Evolutionary conservation across 1,140 invertebrate species (phyloP).

Genomic region (Drosophila mauritiana): DNA sequence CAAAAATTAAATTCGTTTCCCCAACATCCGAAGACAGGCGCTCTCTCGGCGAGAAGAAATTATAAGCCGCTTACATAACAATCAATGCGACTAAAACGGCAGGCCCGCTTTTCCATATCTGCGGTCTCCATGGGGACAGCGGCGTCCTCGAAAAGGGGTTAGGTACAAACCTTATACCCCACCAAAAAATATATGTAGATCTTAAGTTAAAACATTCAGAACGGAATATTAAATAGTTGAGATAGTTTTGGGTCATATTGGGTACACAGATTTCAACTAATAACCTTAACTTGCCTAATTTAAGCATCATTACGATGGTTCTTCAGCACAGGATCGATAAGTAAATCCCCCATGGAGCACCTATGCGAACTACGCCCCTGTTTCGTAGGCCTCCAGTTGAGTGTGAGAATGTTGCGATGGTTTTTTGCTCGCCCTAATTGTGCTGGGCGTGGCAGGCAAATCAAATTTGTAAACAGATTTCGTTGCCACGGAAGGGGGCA

Average conservation of each 20-base stretch:
- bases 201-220: too few species aligned
- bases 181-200: neutral
- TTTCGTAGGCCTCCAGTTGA: constrained; percentile 14
- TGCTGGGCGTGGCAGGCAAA: constrained; percentile 58
- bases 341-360: neutral
- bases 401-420: constrained; percentile 37
- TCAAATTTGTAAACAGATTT: constrained; percentile 59
- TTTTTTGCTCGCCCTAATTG: constrained; percentile 49
- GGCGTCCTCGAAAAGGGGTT: constrained; percentile 7
- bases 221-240: too few species aligned
- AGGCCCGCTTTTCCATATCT: constrained; percentile 33
- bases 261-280: too few species aligned
- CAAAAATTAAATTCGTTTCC: constrained; percentile 41
- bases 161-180: fast-evolving
- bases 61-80: constrained; percentile 67
- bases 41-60: constrained; percentile 47
- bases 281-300: too few species aligned
- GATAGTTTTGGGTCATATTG: too few species aligned
- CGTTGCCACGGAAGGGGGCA: constrained; percentile 20
- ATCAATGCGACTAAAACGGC: constrained; percentile 45
- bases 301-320: too few species aligned
- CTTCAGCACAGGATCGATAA: too few species aligned
- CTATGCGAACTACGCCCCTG: constrained; percentile 5
- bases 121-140: neutral
- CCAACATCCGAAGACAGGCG: constrained; percentile 1